Evolutionary conservation across 2,113 vertebrate species (phyloP).

Genomic region (Clarias gariepinus): DNA sequence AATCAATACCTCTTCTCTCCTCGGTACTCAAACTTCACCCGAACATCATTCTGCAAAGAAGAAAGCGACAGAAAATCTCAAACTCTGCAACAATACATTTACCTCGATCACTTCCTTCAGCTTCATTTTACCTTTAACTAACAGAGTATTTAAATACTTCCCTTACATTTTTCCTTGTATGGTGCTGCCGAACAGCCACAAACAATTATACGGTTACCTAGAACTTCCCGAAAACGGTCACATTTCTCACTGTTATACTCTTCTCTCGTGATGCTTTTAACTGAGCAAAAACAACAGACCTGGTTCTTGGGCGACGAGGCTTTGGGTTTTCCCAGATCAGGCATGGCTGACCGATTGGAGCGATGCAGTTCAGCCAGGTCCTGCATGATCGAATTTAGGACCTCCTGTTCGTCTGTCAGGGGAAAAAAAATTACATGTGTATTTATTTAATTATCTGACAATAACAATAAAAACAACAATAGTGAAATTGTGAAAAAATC

Average conservation of each 20-base stretch:
- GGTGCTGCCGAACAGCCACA: background rate
- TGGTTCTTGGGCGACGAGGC: slow-evolving; percentile 92
- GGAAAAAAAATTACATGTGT: background rate
- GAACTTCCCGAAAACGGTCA: slow-evolving; percentile 9
- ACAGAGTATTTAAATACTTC: background rate
- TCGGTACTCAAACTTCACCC: slow-evolving; percentile 98
- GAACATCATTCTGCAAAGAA: slow-evolving; percentile 86
- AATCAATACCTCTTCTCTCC: slow-evolving; percentile 91
- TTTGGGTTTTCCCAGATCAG: slow-evolving; percentile 88
- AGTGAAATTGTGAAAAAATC: background rate
- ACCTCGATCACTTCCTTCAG: background rate
- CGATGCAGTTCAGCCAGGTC: slow-evolving; percentile 96
- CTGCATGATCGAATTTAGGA: slow-evolving; percentile 98
- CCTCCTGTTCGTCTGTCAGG: slow-evolving; percentile 89
- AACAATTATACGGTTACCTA: background rate
- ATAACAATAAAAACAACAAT: background rate
- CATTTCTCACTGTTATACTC: background rate
- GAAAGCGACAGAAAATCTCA: slow-evolving; percentile 28
- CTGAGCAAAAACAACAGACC: slow-evolving; percentile 70
- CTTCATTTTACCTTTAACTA: slow-evolving; percentile 1
- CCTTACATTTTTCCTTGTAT: background rate
- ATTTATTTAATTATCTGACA: background rate
- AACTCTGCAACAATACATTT: background rate
- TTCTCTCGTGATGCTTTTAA: background rate
- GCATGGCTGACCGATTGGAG: slow-evolving; percentile 86